Percentiles rank a stretch among this genome's conserved stretches.
phyloP scores from a whole-genome alignment of 2,888 invertebrate species.

The Eilema caniola region DNA sequence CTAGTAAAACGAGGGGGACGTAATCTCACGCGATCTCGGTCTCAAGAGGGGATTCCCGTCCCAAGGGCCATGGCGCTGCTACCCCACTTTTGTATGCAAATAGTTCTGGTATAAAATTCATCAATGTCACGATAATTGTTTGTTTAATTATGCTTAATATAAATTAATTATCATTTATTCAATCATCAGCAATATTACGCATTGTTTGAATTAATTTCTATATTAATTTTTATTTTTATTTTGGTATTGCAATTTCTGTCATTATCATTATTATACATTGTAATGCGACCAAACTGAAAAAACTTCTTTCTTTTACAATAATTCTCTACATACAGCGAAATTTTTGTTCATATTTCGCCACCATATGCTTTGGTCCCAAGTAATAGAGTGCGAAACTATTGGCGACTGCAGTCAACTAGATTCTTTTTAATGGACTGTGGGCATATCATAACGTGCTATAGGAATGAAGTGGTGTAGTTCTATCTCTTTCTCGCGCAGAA shows the following conservation, averaged over 20 bases:
- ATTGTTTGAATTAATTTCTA: background rate
- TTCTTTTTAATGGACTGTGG: too few species aligned
- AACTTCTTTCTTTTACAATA: background rate
- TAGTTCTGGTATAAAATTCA: background rate
- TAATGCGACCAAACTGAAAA: background rate
- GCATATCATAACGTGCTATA: too few species aligned
- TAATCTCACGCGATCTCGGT: too few species aligned
- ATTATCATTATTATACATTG: background rate
- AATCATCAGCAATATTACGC: background rate
- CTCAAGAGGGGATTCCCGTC: background rate
- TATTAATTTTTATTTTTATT: background rate
- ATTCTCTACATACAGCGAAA: background rate
- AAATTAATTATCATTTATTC: background rate
- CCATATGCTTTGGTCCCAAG: too few species aligned
- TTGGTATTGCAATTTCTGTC: background rate
- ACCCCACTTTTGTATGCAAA: background rate
- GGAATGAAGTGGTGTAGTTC: too few species aligned
- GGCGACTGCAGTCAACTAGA: too few species aligned
- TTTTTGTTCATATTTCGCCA: too few species aligned
- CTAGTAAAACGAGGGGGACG: background rate
- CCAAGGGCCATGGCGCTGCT: background rate
- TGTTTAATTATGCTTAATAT: background rate
- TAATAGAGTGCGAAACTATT: too few species aligned
- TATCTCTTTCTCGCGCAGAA: too few species aligned
- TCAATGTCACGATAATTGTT: constrained; percentile 1